Evolutionary conservation across 1,140 invertebrate genomes (phyloP), one percentile per base, ranked within the genome.

Genomic region (Drepana arcuata): DNA sequence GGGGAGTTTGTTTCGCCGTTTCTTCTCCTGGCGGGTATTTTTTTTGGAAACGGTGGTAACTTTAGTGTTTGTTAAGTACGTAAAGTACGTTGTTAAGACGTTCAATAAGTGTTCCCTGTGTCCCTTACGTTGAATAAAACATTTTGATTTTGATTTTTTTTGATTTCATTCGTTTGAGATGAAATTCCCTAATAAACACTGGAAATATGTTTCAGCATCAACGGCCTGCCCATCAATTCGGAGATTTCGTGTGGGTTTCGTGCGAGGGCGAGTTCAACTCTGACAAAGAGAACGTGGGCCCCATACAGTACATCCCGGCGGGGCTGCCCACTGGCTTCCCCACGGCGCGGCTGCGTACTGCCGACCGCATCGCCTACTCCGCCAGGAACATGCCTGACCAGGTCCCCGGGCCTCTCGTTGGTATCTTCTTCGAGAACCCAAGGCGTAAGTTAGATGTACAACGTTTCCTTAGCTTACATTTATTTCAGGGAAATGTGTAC

Each of bases 241-340:
- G 89, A 41, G 87, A 91, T 56, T 91, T 89, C 43, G 88, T 95
- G 24, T 95, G 93, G 92, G 89, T 95, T 1, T 91, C 91, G 4
- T 96, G 94, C 64, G 89, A 93, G 61, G 94, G 94, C 26, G 93
- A 96, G 84, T 95, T 94, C 84, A 89, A 91, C 12, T 91, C 93
- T 14, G 95, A 96, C 71, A 86, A 91, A 56, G 95, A 97, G 81
- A 94, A 96, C 82, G 91, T 96, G 56, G 94, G 94, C 13, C 86
- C 91, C 1, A 88, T 96, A 52, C 86, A 90, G 38, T 95, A 93
- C 83, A 88, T 90, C 58, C 93, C 93, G 21, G 83, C 86, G 16
- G 86, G 87, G 53, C 88, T 90, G 32, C 93, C 93, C 45, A 90
- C 90, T 14, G 88, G 88, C 2, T 93, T 88, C 65, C 66, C 86